These are phyloP conservation scores for Peucedramus taeniatus DNA, from an alignment of 2,113 vertebrate species.

Conservation along the genomic window DNA sequence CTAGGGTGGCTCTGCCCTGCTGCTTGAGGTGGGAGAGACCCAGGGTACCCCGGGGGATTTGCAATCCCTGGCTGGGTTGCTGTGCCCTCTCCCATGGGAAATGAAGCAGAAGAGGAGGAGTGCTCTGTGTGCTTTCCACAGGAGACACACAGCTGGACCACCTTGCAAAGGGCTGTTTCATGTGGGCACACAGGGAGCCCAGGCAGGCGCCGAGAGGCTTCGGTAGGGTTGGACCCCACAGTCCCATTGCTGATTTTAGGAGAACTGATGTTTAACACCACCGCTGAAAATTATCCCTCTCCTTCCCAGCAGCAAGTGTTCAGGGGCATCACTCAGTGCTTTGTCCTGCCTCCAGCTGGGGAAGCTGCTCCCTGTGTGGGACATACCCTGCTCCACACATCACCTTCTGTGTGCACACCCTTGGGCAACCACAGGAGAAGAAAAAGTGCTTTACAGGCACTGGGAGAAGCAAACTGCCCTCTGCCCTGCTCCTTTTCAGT, in stretches of 20 bases:
- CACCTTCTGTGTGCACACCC: not conserved
- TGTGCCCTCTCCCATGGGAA: not conserved
- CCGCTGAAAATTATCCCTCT: not conserved
- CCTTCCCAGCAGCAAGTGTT: not conserved
- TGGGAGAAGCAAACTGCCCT: not conserved
- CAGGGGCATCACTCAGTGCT: not conserved
- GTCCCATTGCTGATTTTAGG: not conserved
- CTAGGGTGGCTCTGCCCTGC: not conserved
- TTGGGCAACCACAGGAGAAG: not conserved
- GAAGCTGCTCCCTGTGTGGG: not conserved
- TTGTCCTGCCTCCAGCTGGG: not conserved
- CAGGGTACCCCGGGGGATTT: not conserved
- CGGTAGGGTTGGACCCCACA: not conserved
- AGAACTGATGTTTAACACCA: not conserved
- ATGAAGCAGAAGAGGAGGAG: not conserved
- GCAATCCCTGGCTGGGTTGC: not conserved
- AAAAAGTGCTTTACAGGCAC: not conserved
- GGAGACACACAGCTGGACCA: not conserved
- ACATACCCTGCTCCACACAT: not conserved
- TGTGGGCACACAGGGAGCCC: not conserved
- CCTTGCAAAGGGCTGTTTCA: not conserved
- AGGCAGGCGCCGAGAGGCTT: not conserved
- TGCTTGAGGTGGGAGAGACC: not conserved
- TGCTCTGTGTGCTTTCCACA: not conserved
- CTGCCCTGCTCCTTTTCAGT: not conserved